A percentile compares a stretch with the other conserved stretches of the same genome.
Conservation (phyloP, 2,797 vertebrate species). For the Simalia tracyae region DNA sequence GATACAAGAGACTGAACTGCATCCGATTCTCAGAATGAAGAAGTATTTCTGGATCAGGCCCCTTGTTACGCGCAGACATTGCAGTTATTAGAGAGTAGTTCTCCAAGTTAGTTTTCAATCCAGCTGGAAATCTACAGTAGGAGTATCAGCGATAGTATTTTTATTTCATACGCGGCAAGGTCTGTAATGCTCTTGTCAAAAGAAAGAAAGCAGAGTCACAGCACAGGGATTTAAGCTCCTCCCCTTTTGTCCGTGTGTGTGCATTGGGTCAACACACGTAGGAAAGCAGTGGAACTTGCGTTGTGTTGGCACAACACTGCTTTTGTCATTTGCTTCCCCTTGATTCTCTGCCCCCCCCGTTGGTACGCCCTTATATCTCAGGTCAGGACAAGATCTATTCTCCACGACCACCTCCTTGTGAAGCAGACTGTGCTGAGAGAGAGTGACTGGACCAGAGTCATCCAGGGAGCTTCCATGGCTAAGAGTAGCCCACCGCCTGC, state of each 20-base stretch:
- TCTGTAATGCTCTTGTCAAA: background rate
- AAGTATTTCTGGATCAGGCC: background rate
- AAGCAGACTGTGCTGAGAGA: no score
- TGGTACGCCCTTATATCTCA: background rate
- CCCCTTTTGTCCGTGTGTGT: background rate
- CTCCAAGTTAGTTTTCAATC: background rate
- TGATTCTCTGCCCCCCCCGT: background rate
- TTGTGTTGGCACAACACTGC: background rate
- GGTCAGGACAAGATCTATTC: background rate
- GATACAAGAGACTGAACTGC: background rate
- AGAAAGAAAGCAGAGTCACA: background rate
- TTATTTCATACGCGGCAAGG: background rate
- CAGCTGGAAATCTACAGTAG: background rate
- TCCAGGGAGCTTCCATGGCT: no score
- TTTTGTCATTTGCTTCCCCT: background rate
- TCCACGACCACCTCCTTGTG: no score
- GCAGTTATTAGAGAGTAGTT: background rate
- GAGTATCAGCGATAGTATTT: background rate
- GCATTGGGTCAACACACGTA: background rate
- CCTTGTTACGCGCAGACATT: background rate
- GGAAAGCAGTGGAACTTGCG: background rate
- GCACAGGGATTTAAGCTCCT: background rate
- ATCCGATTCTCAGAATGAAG: background rate
- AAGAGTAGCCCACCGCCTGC: no score
- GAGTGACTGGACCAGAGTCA: no score